Base-by-base conservation (phyloP, 2,888 invertebrate species). In the Campaea margaritaria region DNA sequence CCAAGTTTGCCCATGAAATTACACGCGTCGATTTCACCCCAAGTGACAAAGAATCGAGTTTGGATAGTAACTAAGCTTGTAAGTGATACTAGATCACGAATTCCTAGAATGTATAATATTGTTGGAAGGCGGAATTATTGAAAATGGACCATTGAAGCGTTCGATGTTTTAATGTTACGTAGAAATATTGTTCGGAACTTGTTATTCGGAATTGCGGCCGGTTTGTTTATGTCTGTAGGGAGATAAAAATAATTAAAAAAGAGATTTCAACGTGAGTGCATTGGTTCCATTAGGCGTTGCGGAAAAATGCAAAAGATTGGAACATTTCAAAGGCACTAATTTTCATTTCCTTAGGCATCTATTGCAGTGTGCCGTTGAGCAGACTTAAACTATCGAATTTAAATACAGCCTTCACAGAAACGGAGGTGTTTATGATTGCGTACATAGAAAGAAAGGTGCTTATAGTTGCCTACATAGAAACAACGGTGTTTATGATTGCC, bases 21-120 rank as follows among this genome's bases (percentile, higher is more conserved):
- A 45, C 53, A 28, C 38, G 28, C 38, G 27, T 27, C 27, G 36
- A 34, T 51, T 43, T 41, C 11, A 27, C 16, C n/a, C 55, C 58
- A 46, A 10, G 67, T 68, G 64, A 67, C 60, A 42, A 58, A 53
- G 51, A 65, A 28, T n/a, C 50, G 49, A 63, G 58, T 64, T 50
- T 43, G 45, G 16, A 39, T 71, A 69, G 62, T 57, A 52, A 59
- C 10, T 70, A 74, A 70, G 65, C 64, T 64, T 67, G 54, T 74
- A 70, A 69, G 72, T 72, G 72, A 71, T 69, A 50, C 39, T 55
- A 50, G 54, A 69, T 76, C 73, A 73, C 73, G 69, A 72, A 57
- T 72, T 72, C 69, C 67, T 74, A 70, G 61, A 62, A 71, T 70
- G 67, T 60, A 55, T 67, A n/a, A n/a, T n/a, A 67, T 48, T 53